Percentiles rank a stretch among this genome's conserved stretches.
Evolutionary conservation across 2,113 vertebrate genomes (phyloP).

Genomic region (Ciconia stormi): DNA sequence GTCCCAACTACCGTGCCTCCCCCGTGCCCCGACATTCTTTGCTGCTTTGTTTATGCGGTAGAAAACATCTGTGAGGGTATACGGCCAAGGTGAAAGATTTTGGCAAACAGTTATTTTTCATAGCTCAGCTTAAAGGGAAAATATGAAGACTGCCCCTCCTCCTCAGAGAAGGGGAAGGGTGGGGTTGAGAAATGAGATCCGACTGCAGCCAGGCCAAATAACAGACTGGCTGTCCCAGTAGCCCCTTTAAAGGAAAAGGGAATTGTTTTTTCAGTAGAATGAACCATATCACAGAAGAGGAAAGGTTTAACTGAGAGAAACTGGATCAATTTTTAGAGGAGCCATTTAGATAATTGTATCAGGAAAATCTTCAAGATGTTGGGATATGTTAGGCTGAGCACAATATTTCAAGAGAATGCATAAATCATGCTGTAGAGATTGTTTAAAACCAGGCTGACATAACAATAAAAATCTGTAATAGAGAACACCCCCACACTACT

Average conservation of each 20-base stretch:
- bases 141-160: conserved; percentile 62
- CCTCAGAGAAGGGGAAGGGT: conserved; percentile 34
- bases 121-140: conserved; percentile 68
- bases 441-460: neutral
- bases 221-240: conserved; percentile 48
- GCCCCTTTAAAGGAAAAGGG: conserved; percentile 55
- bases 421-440: neutral
- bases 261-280: conserved; percentile 64
- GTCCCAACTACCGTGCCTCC: neutral
- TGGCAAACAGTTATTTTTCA: conserved; percentile 73
- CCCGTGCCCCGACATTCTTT: conserved; percentile 61
- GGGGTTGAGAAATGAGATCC: conserved; percentile 62
- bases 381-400: neutral
- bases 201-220: conserved; percentile 65
- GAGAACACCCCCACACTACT: neutral
- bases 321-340: neutral
- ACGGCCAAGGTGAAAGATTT: conserved; percentile 71
- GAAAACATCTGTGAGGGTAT: conserved; percentile 74
- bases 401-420: neutral
- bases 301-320: conserved; percentile 11
- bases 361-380: neutral
- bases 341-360: neutral
- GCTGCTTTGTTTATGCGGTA: conserved; percentile 74
- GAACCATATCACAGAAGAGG: neutral
- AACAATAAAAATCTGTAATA: conserved; percentile 4